Percentiles rank a stretch among this genome's conserved stretches.
Evolutionary conservation across 2,113 vertebrate species (phyloP).

Genomic region (Mellivora capensis): DNA sequence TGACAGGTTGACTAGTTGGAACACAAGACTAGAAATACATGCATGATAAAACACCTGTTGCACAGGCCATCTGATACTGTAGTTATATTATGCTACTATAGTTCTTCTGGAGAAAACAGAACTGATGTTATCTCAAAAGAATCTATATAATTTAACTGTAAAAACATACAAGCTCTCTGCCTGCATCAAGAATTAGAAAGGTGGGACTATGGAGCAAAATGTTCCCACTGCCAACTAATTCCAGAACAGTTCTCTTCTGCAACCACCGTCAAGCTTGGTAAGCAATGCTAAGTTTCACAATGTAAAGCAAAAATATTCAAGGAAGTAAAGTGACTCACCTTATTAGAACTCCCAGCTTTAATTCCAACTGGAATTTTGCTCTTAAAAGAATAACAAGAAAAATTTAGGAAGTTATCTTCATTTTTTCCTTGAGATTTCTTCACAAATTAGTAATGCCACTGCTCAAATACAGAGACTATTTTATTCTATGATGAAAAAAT

Average conservation of each 20-base stretch:
- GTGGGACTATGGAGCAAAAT: not conserved
- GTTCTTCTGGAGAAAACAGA: constrained; percentile 2
- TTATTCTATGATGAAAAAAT: not conserved
- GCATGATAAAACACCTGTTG: not conserved
- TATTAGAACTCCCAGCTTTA: constrained; percentile 95
- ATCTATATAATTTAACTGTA: not conserved
- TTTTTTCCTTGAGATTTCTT: not conserved
- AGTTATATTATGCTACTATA: not conserved
- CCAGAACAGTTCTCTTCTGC: not conserved
- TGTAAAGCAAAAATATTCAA: not conserved
- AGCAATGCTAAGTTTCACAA: not conserved
- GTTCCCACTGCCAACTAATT: not conserved
- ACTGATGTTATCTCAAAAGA: not conserved
- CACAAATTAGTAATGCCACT: not conserved
- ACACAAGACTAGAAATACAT: not conserved
- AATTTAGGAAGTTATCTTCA: not conserved
- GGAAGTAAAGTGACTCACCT: constrained; percentile 84
- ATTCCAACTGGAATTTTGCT: constrained; percentile 96
- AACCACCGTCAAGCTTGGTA: not conserved
- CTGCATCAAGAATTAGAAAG: not conserved
- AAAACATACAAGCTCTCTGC: not conserved
- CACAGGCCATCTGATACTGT: not conserved
- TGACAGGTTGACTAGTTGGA: not conserved
- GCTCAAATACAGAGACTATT: not conserved
- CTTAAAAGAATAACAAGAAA: constrained; percentile 79